These are phyloP conservation scores for Neoitamus cyanurus DNA, from an alignment of 2,888 invertebrate species.

Conservation along the genomic window DNA sequence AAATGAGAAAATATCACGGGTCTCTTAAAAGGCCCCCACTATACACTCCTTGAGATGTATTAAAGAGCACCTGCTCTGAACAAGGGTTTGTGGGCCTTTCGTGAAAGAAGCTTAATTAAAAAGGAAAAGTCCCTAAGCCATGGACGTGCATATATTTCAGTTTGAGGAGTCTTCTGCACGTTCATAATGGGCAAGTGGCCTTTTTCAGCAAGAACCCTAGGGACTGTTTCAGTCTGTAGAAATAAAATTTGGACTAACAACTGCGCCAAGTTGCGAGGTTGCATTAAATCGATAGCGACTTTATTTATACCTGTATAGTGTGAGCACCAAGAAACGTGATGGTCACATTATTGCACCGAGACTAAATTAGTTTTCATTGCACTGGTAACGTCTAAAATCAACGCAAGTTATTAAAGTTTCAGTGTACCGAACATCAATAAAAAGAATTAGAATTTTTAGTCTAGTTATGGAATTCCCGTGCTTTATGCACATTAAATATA, in stretches of 20 bases:
- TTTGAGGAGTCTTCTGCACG: not conserved
- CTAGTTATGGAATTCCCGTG: too few relatives aligned
- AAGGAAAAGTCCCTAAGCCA: not conserved
- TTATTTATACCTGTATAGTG: too few relatives aligned
- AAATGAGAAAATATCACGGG: constrained; percentile 1
- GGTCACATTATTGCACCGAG: too few relatives aligned
- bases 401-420: too few relatives aligned
- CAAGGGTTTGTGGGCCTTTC: not conserved
- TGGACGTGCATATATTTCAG: not conserved
- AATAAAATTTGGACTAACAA: not conserved
- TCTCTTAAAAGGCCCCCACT: not conserved
- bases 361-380: too few relatives aligned
- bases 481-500: too few relatives aligned
- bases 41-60: not conserved
- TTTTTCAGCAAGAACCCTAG: not conserved
- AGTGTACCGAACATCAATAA: too few relatives aligned
- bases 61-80: not conserved
- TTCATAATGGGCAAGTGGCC: not conserved
- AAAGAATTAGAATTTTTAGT: too few relatives aligned
- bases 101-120: not conserved
- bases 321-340: too few relatives aligned
- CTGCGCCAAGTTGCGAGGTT: not conserved
- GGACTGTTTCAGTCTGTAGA: not conserved
- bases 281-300: too few relatives aligned
- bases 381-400: too few relatives aligned